Conservation (phyloP, 2,797 vertebrate species). For the Xenopus petersii region DNA sequence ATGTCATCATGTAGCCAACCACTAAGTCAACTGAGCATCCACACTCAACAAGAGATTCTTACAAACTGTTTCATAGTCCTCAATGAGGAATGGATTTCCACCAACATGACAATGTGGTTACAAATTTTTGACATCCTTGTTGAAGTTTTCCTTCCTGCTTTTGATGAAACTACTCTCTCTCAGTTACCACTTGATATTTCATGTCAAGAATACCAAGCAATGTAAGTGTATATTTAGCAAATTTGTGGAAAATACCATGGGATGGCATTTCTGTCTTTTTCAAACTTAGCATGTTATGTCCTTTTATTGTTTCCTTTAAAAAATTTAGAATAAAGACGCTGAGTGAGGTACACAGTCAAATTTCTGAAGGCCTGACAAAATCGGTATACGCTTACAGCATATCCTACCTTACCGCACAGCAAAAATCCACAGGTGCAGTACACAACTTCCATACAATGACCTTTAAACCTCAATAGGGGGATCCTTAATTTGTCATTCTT, state of each 20-base stretch:
- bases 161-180: conserved; percentile 23
- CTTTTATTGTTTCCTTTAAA: background rate
- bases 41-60: conserved; percentile 10
- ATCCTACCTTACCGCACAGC: conserved; percentile 11
- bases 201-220: conserved; percentile 37
- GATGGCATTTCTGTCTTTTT: background rate
- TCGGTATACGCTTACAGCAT: conserved; percentile 17
- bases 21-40: conserved; percentile 3
- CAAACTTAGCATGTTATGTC: background rate
- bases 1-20: background rate
- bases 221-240: conserved; percentile 23
- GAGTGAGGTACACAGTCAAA: background rate
- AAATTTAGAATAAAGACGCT: background rate
- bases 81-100: conserved; percentile 15
- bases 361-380: background rate
- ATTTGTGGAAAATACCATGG: too few species aligned
- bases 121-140: conserved; percentile 23
- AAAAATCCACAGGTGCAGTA: conserved; percentile 9
- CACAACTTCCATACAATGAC: background rate
- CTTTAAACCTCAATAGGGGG: background rate
- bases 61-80: conserved; percentile 18
- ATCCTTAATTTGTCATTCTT: background rate
- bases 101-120: conserved; percentile 5
- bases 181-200: conserved; percentile 16
- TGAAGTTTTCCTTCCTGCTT: conserved; percentile 3